These are phyloP conservation scores for Chymomyza costata DNA, from an alignment of 1,140 invertebrate genomes.

Conservation along the genomic window DNA sequence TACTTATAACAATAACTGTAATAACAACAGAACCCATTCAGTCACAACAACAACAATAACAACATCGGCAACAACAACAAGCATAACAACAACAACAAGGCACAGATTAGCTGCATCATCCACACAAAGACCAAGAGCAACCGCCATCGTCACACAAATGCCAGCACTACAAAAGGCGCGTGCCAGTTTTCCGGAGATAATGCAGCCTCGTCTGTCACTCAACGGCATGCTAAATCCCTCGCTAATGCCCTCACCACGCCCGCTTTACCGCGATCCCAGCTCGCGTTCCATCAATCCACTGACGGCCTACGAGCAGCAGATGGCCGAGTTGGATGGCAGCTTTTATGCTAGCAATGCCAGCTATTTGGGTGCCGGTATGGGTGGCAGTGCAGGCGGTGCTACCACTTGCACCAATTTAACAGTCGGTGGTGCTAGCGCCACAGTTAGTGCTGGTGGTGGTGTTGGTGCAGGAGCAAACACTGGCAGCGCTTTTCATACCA, in stretches of 20 bases:
- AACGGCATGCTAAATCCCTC: constrained; percentile 68
- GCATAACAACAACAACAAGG: constrained; percentile 23
- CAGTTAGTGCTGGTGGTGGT: constrained; percentile 2
- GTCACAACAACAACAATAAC: constrained; percentile 7
- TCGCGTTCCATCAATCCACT: constrained; percentile 70
- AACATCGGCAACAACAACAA: constrained; percentile 9
- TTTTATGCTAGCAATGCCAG: constrained; percentile 63
- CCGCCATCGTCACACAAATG: constrained; percentile 16
- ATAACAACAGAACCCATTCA: neutral
- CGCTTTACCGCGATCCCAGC: constrained; percentile 64
- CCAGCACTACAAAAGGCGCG: constrained; percentile 30
- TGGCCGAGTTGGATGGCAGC: constrained; percentile 68
- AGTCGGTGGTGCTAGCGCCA: constrained; percentile 28
- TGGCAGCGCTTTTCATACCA: constrained; percentile 56
- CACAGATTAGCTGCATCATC: constrained; percentile 12
- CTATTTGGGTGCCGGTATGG: constrained; percentile 58
- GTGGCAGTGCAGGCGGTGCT: constrained; percentile 54
- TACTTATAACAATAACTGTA: too few relatives aligned
- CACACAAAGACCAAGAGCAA: constrained; percentile 29
- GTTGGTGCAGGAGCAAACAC: constrained; percentile 19
- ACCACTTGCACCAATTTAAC: constrained; percentile 57
- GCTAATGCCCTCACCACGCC: constrained; percentile 69
- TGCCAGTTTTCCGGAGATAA: constrained; percentile 62
- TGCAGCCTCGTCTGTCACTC: constrained; percentile 71
- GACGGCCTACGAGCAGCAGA: constrained; percentile 68